Evolutionary conservation across 2,888 invertebrate species (phyloP), one percentile per base, ranked within the genome.

Genomic region (Diloba caeruleocephala): DNA sequence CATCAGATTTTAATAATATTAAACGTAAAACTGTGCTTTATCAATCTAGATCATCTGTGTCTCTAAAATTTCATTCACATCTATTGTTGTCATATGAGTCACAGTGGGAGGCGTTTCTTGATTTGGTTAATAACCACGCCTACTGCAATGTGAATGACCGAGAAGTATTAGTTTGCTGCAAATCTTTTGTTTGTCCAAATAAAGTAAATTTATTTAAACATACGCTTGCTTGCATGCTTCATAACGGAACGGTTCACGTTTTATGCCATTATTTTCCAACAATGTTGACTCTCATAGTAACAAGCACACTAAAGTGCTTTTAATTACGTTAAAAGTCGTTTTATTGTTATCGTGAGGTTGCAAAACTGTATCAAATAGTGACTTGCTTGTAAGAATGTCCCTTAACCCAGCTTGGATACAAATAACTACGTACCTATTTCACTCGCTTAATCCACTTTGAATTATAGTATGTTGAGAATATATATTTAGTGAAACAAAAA

Each of bases 71-170:
- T 48, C 50, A 61, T 67, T 64, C 48, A 45, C 37, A 15, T 62
- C 63, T 59, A 72, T 77, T 76, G 67, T 73, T 71, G 41, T 54
- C 41, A 38, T 41, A 45, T 62, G 65, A 71, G 56, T 70, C 66
- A 64, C 34, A 65, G 52, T 62, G 58, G 58, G 70, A 71, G 37
- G 59, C 60, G 58, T 71, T 48, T 67, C 73, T 74, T 71, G 53
- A 76, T 74, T 80, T 76, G 54, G 65, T 66, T 63, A 68, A 68
- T 68, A 67, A 71, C 74, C 61, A 69, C 75, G 46, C 73, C 71
- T 61, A 76, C 72, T 60, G 37, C 29, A 50, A 46, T 63, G 81
- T 81, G 68, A 81, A 72, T 71, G 79, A 78, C 77, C 74, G 55
- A 42, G 31, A 26, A 57, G 52, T 60, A 71, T 68, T 66, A 68